Base-by-base conservation (phyloP, 2,797 vertebrate genomes). In the Hippocampus kuda region DNA sequence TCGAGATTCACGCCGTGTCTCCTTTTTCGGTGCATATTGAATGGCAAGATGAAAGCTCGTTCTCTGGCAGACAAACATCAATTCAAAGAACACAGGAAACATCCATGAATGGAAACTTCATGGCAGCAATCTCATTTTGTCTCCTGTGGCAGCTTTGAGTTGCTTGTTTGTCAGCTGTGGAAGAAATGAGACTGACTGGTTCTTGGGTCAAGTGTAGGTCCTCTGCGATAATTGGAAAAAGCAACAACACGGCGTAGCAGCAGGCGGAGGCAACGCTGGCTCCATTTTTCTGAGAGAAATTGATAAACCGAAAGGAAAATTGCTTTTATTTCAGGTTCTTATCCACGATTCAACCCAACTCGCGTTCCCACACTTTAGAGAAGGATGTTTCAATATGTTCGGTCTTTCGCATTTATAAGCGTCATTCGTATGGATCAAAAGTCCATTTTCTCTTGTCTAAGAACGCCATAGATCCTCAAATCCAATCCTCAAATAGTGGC, bases 81-180 rank as follows among this genome's bases (percentile, higher is more conserved):
- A 41, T 62, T 61, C 41, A 22, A 62, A 10, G 18, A 62, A 41
- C 16, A 22, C 34, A 41, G 4, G 41, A 62, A 62, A 20, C 38
- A 34, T 12, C 18, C 20, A 41, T 11, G 9, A n/a, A 41, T 38
- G 18, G 38, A 22, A 18, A 22, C 18, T 9, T 62, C 10, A 34
- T 61, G 34, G 27, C 59, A 38, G 7, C 34, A 38, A 61, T 38
- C 20, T 8, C 8, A n/a, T 62, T 42, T 41, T 22, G 34, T 42
- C 60, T 62, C 18, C 60, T 42, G 34, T 18, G 9, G 18, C 38
- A n/a, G 41, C 1, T 64, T 64, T 26, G 22, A 64, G 62, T 15
- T 62, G 60, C 34, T 27, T 62, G 34, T 62, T 62, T 62, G 34
- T 62, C 41, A 22, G 8, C 60, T 62, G n/a, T 64, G 62, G 22